Evolutionary conservation across 2,888 invertebrate genomes (phyloP).

Genomic region (Megamerina dolium): DNA sequence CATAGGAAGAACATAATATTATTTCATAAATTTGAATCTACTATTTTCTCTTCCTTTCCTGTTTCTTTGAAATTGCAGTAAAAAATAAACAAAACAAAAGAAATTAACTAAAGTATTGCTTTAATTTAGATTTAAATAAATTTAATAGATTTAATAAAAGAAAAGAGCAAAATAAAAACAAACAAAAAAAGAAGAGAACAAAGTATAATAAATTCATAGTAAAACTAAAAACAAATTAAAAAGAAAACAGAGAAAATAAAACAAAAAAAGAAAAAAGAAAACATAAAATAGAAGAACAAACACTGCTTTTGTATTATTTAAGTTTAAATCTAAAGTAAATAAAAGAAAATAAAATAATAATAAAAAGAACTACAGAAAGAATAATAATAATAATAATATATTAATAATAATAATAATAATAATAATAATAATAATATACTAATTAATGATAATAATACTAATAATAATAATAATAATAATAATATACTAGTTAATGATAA

Average conservation of each 20-base stretch:
- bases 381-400: conserved; percentile 27
- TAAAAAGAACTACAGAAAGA: conserved; percentile 21
- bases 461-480: conserved; percentile 4
- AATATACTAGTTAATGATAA: conserved; percentile 14
- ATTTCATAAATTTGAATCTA: background rate
- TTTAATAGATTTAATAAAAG: conserved; percentile 21
- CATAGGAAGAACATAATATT: background rate
- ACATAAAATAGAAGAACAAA: conserved; percentile 35
- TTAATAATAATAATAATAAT: conserved; percentile 12
- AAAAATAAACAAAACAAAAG: conserved; percentile 19
- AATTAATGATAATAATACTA: too few relatives aligned
- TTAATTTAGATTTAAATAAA: conserved; percentile 40
- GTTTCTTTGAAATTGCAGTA: conserved; percentile 18
- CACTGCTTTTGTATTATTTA: conserved; percentile 47
- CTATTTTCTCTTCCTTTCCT: conserved; percentile 14
- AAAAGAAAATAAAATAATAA: conserved; percentile 18
- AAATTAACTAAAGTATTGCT: conserved; percentile 32
- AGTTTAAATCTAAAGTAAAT: conserved; percentile 37
- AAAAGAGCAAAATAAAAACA: conserved; percentile 20
- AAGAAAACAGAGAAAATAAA: conserved; percentile 17
- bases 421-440: conserved; percentile 13
- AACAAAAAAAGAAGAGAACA: too few relatives aligned
- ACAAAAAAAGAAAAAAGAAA: conserved; percentile 21
- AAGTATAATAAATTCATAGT: conserved; percentile 27
- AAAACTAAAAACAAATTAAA: conserved; percentile 22